Evolutionary conservation across 2,797 vertebrate species (phyloP), one percentile per base, ranked within the genome.

Genomic region (Yasuhikotakia modesta): DNA sequence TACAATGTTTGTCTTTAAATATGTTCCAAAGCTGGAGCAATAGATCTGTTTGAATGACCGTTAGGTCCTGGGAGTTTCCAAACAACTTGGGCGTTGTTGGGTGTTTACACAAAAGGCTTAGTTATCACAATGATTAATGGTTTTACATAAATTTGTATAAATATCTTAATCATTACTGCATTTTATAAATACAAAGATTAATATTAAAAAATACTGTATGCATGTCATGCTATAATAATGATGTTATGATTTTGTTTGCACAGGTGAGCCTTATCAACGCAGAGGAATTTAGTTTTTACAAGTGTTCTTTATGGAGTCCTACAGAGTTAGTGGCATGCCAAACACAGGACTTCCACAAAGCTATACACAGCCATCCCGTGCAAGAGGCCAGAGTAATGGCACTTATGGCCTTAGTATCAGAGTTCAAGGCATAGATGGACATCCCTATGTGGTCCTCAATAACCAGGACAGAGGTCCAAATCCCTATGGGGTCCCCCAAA

Each of bases 391-490:
- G 0, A 91, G 85, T 77, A 89, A 92, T 0, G 95, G 98, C 5
- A 91, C 94, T 81, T 99, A 99, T 0, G 98, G 98, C 39, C 97
- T 99, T 85, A 98, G 96, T 85, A 98, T 99, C 85, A 92, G 97
- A 69, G 97, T 99, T 22, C 97, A 98, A 88, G 98, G 98, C n/a
- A 99, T 99, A 1, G 96, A 95, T 66, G 98, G 98, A 35, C 98
- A 99, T 84, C 97, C 98, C 0, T 99, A 98, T 65, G 96, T 99
- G 3, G 96, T 99, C 55, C 93, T 99, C 74, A 99, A 99, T 88
- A 99, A 98, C 82, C 93, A 96, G 0, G 96, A 99, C 70, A 90
- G 89, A 11, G 92, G 79, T 17, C 24, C 87, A 45, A 88, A 91
- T 1, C 75, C 91, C 27, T 89, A 84, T 48, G 21, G 71, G 0